A percentile compares a stretch with the other conserved stretches of the same genome.
phyloP scores from a whole-genome alignment of 92 coral and sea anemone species.

The Actinernus sp. region DNA sequence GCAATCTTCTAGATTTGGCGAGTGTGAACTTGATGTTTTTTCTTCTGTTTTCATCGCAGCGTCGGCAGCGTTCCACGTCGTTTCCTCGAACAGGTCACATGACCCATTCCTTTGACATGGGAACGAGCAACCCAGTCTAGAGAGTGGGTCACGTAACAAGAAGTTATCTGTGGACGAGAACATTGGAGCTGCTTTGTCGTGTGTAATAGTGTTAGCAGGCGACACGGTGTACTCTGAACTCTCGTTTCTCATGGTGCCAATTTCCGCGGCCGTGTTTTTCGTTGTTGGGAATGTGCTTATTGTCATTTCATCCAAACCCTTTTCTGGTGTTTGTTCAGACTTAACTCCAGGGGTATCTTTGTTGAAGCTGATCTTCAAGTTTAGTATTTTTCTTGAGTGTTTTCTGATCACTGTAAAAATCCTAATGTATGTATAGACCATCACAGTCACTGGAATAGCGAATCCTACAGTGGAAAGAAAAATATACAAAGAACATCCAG shows the following conservation, averaged over 20 bases:
- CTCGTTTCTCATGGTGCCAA: neutral
- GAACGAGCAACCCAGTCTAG: neutral
- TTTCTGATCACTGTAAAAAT: constrained; percentile 74
- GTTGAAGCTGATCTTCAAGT: neutral
- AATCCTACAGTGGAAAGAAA: constrained; percentile 73
- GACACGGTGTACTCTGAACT: neutral
- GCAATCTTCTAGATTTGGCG: neutral
- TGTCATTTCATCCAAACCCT: neutral
- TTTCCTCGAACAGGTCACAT: neutral
- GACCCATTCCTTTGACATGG: neutral
- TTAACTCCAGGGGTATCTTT: neutral
- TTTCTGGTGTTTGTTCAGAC: neutral
- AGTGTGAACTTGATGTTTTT: neutral
- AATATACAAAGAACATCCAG: constrained; percentile 67
- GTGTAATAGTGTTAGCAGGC: neutral
- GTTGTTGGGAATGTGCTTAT: neutral
- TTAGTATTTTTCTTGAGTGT: constrained; percentile 67
- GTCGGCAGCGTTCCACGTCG: neutral
- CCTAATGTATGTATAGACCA: constrained; percentile 84
- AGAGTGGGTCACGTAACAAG: neutral
- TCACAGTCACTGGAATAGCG: constrained; percentile 64
- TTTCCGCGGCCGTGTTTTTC: neutral
- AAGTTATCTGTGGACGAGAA: neutral
- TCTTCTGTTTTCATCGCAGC: neutral
- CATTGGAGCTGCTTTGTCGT: neutral